Percentiles rank a stretch among this genome's conserved stretches.
phyloP scores from a whole-genome alignment of 2,797 vertebrate genomes.

The Phylloscopus collybita region DNA sequence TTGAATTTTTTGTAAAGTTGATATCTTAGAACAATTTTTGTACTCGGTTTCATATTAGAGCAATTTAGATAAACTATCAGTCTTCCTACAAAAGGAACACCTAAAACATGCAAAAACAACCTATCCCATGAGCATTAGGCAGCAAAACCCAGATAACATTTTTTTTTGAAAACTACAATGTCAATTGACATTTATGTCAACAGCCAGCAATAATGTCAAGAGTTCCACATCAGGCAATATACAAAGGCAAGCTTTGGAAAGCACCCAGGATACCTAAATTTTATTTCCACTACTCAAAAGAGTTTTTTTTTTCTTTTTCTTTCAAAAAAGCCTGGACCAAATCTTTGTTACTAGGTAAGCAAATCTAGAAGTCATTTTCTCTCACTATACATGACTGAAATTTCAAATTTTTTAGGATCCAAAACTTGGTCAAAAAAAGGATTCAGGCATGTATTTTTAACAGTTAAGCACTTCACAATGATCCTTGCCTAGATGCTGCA shows the following conservation, averaged over 20 bases:
- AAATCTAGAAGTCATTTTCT: not conserved
- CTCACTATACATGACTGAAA: fast-evolving
- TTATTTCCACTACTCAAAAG: not conserved
- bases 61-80: not conserved
- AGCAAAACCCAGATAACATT: not conserved
- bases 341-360: not conserved
- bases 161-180: not conserved
- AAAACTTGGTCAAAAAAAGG: not conserved
- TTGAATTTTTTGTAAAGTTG: not conserved
- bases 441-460: not conserved
- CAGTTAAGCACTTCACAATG: not conserved
- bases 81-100: not conserved
- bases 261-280: not conserved
- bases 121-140: not conserved
- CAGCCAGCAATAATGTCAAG: not conserved
- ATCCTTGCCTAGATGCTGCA: not conserved
- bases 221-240: not conserved
- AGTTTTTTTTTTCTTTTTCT: not conserved
- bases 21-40: not conserved
- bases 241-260: not conserved
- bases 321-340: not conserved
- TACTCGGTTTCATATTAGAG: not conserved
- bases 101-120: not conserved
- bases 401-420: not conserved
- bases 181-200: not conserved